phyloP scores from a whole-genome alignment of 2,797 vertebrate species.

The Selene dorsalis region DNA sequence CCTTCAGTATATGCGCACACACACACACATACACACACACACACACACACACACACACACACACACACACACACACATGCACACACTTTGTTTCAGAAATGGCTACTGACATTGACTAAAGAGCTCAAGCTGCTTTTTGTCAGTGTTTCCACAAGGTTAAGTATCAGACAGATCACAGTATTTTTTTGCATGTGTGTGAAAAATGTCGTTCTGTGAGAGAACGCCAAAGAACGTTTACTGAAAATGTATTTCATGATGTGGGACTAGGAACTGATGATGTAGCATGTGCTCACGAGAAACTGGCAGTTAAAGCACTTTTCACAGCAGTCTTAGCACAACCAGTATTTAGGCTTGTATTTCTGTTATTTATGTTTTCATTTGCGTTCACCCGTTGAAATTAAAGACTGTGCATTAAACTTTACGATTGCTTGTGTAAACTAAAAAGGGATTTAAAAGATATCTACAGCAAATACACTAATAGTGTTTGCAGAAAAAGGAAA shows the following conservation, averaged over 20 bases:
- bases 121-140: slow-evolving; percentile 62
- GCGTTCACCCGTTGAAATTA: slow-evolving; percentile 63
- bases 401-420: slow-evolving; percentile 71
- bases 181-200: slow-evolving; percentile 20
- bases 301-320: slow-evolving; percentile 64
- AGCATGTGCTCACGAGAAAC: slow-evolving; percentile 25
- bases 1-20: background rate
- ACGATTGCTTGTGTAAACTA: slow-evolving; percentile 71
- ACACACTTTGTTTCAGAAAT: slow-evolving; percentile 73
- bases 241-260: slow-evolving; percentile 42
- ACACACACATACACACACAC: slow-evolving; percentile 50
- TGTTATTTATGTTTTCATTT: slow-evolving; percentile 73
- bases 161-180: slow-evolving; percentile 48
- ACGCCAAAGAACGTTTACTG: slow-evolving; percentile 29
- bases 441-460: slow-evolving; percentile 65
- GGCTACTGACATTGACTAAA: slow-evolving; percentile 71
- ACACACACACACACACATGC: slow-evolving; percentile 38
- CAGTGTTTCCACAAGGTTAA: slow-evolving; percentile 71
- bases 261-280: slow-evolving; percentile 41
- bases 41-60: slow-evolving; percentile 12
- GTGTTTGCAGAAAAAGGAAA: slow-evolving; percentile 26
- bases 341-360: slow-evolving; percentile 63
- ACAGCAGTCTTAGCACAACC: slow-evolving; percentile 37
- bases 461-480: slow-evolving; percentile 46
- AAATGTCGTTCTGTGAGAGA: slow-evolving; percentile 26